Base-by-base conservation (phyloP, 2,113 vertebrate genomes). In the Nycticebus coucang region DNA sequence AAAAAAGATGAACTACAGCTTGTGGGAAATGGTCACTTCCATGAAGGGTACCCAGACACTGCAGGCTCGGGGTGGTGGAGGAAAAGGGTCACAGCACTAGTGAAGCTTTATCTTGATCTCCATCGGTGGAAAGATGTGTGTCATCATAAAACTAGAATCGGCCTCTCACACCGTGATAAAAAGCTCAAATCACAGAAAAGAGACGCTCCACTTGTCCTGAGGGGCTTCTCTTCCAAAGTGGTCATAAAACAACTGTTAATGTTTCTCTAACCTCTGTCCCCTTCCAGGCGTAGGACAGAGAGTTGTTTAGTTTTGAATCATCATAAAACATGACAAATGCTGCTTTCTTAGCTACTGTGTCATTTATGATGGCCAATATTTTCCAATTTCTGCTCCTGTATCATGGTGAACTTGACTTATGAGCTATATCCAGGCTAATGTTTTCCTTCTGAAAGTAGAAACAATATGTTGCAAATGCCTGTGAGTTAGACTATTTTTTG, bases 261-360 rank as follows among this genome's bases (percentile, higher is more conserved):
- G 88, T 87, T 82, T 97, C 72, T 68, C 77, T 59, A 89, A 87
- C 41, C 83, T 86, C 35, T 97, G 68, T 89, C 84, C n/a, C 89
- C 89, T 97, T 94, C 15, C 28, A 45, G 80, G 86, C 9, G 12
- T 53, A 84, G 87, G 71, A 81, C 86, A 96, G 79, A 97, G 93
- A 41, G 59, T 96, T 96, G 68, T 81, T 98, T 92, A 96, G 64
- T 90, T 94, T 93, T 92, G 86, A 94, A 94, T 90, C 55, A 71
- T 89, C 72, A 90, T 95, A 60, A 97, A 97, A 62, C 87, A 90
- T 94, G 83, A 96, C 41, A 94, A 93, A 19, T 75, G 93, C 64
- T 95, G 85, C 85, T 89, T 87, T 98, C 90, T 95, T 82, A 97
- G 68, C 77, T 75, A n/a, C 53, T 14, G 59, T 95, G 18, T 66